Evolutionary conservation across 2,113 vertebrate species (phyloP).

Genomic region (Leuciscus idus): DNA sequence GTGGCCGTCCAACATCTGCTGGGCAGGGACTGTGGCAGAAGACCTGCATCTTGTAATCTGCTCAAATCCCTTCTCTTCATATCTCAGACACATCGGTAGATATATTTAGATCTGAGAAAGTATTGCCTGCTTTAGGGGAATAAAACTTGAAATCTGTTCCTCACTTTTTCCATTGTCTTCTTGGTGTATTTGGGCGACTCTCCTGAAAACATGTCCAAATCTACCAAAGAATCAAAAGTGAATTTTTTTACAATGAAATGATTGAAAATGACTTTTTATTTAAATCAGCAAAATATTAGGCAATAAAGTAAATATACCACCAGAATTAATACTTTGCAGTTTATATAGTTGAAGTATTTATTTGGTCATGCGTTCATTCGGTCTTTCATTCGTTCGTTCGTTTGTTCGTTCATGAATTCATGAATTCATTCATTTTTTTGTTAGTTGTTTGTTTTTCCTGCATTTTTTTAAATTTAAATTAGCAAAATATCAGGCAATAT

Average conservation of each 20-base stretch:
- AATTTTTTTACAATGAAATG: too few relatives aligned
- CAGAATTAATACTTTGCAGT: background rate
- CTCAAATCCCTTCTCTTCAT: slow-evolving; percentile 69
- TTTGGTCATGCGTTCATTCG: background rate
- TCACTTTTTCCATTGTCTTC: background rate
- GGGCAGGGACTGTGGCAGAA: slow-evolving; percentile 60
- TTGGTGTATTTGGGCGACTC: background rate
- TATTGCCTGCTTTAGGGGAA: slow-evolving; percentile 23
- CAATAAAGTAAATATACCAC: background rate
- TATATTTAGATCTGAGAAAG: slow-evolving; percentile 48
- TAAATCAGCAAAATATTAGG: background rate
- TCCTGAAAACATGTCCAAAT: background rate
- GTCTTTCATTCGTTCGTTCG: background rate
- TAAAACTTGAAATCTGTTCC: background rate
- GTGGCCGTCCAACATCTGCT: slow-evolving; percentile 69
- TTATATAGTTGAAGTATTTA: background rate
- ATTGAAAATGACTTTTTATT: too few relatives aligned
- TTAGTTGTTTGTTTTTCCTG: background rate
- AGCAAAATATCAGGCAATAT: background rate
- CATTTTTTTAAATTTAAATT: background rate
- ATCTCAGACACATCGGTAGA: slow-evolving; percentile 44
- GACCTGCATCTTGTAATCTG: slow-evolving; percentile 70
- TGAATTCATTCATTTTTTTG: background rate
- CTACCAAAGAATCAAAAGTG: too few relatives aligned
- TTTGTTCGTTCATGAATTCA: background rate